Evolutionary conservation across 2,797 vertebrate species (phyloP).

Genomic region (Bufotes viridis): DNA sequence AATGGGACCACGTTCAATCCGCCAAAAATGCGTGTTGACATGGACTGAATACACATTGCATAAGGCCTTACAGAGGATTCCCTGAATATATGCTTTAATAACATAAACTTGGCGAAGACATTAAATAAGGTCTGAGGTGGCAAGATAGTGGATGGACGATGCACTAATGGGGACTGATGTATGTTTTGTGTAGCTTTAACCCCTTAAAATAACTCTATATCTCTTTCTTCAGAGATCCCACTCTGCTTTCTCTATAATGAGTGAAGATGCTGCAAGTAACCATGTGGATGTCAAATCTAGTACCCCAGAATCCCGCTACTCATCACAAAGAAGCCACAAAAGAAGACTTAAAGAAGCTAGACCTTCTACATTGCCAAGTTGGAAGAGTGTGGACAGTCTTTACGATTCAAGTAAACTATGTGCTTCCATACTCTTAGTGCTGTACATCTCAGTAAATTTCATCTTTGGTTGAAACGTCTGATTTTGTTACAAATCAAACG

Average conservation of each 20-base stretch:
- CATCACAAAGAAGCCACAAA: slow-evolving; percentile 63
- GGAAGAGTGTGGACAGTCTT: slow-evolving; percentile 87
- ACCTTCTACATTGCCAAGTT: slow-evolving; percentile 78
- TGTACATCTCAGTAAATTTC: neutral
- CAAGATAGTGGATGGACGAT: neutral
- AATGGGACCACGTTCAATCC: no score
- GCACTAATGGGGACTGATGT: neutral
- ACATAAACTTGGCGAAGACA: no score
- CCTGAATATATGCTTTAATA: no score
- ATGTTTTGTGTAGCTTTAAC: neutral
- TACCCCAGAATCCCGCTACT: slow-evolving; percentile 65
- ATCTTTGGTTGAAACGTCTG: neutral
- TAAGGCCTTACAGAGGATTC: no score
- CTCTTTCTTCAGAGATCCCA: slow-evolving; percentile 79
- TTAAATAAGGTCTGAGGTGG: no score
- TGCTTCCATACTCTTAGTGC: neutral
- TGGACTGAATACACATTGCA: no score
- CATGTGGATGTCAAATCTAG: slow-evolving; percentile 66
- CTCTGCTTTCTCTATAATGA: slow-evolving; percentile 83
- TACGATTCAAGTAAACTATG: slow-evolving; percentile 79
- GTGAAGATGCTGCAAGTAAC: slow-evolving; percentile 79
- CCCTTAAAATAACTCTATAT: neutral
- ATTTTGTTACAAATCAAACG: neutral
- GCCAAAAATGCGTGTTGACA: no score
- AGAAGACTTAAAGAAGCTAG: slow-evolving; percentile 76